Conservation (phyloP, 2,797 vertebrate genomes). For the Enoplosus armatus region DNA sequence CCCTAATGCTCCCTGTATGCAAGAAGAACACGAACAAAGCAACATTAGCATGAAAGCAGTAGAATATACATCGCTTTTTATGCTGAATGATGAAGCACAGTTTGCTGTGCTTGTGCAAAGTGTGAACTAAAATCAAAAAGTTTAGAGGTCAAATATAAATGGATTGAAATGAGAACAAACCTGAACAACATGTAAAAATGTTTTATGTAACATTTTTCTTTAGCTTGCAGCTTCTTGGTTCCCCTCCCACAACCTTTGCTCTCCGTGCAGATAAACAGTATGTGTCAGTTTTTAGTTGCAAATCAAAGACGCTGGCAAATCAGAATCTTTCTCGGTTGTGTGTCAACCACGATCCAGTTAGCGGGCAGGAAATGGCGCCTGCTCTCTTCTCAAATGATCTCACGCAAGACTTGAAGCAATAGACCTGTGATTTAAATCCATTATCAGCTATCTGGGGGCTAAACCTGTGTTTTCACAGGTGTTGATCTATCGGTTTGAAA, state of each 20-base stretch:
- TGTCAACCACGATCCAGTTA: background rate
- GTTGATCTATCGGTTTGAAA: background rate
- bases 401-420: background rate
- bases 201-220: background rate
- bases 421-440: too few relatives aligned
- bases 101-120: background rate
- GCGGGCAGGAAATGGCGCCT: background rate
- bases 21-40: constrained; percentile 6
- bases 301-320: background rate
- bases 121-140: background rate
- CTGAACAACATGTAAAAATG: too few relatives aligned
- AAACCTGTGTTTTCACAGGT: background rate
- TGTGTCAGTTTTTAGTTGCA: background rate
- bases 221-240: background rate
- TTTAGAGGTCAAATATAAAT: constrained; percentile 11
- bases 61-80: background rate
- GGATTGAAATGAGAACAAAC: too few relatives aligned
- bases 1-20: constrained; percentile 15
- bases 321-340: background rate
- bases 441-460: background rate
- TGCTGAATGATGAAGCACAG: constrained; percentile 1
- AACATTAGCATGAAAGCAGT: background rate
- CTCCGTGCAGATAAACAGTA: background rate
- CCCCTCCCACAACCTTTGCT: background rate
- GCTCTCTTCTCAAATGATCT: background rate